A percentile compares a stretch with the other conserved stretches of the same genome.
Evolutionary conservation across 2,888 invertebrate genomes (phyloP).

Genomic region (Mythimna albipuncta): DNA sequence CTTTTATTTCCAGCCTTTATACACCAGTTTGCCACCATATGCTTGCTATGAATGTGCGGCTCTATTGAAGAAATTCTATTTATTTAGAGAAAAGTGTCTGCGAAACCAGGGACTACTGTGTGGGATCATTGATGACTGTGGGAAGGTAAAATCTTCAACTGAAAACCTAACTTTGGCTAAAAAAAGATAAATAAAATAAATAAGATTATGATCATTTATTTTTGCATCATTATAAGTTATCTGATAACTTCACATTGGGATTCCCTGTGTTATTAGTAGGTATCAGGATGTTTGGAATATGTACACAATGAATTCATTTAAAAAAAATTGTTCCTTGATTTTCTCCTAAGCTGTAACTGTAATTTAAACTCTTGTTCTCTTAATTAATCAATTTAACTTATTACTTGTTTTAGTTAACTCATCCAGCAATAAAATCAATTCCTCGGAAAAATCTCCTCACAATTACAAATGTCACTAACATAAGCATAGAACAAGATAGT

Average conservation of each 20-base stretch:
- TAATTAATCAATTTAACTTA: neutral
- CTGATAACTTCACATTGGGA: no score
- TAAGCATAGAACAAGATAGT: slow-evolving; percentile 47
- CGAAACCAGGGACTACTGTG: slow-evolving; percentile 76
- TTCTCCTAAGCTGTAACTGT: neutral
- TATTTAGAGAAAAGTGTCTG: slow-evolving; percentile 79
- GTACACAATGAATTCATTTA: neutral
- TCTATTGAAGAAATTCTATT: slow-evolving; percentile 76
- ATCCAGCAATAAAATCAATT: slow-evolving; percentile 68
- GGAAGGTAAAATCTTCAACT: slow-evolving; percentile 71
- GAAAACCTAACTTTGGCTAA: no score
- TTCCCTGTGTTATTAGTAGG: neutral
- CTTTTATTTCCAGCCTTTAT: slow-evolving; percentile 66
- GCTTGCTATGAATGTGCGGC: slow-evolving; percentile 81
- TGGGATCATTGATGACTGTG: slow-evolving; percentile 71
- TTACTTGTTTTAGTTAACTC: slow-evolving; percentile 69
- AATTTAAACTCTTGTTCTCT: neutral
- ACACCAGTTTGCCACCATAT: slow-evolving; percentile 72
- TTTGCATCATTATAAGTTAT: no score
- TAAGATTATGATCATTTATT: no score
- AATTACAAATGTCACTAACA: slow-evolving; percentile 63
- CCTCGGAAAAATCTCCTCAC: slow-evolving; percentile 69
- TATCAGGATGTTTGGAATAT: no score
- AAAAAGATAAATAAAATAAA: no score
- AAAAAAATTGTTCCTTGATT: neutral